Base-by-base conservation (phyloP, 2,888 invertebrate genomes). In the Eilema griseolum region DNA sequence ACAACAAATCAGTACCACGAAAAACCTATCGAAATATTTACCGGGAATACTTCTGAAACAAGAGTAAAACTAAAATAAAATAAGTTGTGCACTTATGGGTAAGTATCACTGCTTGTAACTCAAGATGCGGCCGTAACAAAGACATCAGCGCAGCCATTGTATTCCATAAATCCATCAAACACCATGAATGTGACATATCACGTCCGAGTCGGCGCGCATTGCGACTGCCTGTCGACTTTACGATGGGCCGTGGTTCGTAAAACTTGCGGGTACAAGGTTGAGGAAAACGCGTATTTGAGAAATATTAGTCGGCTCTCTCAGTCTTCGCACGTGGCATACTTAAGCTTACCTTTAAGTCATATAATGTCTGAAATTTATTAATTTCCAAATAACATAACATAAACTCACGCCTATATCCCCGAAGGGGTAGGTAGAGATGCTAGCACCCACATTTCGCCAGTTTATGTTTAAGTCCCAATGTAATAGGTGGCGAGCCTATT, bases 151-250 rank as follows among this genome's bases (percentile, higher is more conserved):
- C 84, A 87, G 84, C 88, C 88, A 90, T 92, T 85, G 86, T 84
- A 77, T 62, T 82, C 82, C 88, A 89, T 92, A 93, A 92, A 92
- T 92, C 90, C 89, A 92, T 93, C 90, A 91, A 86, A 75, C 82
- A 82, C 82, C 85, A 88, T 87, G 88, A 89, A 90, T 89, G 90
- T 86, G 90, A 89, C 90, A 88, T 88, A 89, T 92, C 92, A 93
- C 93, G 92, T 92, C 89, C 89, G 83, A 88, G 84, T 81, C 84
- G 85, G 86, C 87, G 87, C 86, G 88, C 83, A 76, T 74, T 77
- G 75, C 74, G 83, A 86, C 84, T 83, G 85, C 81, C 83, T 87
- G 85, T 86, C 86, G 85, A 87, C 86, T 92, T 93, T 92, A 92
- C 90, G 93, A 92, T 88, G 74, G 85, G 87, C 87, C 88, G 86